phyloP scores from a whole-genome alignment of 64 coral and sea anemone genomes.

The Porites australiensis region DNA sequence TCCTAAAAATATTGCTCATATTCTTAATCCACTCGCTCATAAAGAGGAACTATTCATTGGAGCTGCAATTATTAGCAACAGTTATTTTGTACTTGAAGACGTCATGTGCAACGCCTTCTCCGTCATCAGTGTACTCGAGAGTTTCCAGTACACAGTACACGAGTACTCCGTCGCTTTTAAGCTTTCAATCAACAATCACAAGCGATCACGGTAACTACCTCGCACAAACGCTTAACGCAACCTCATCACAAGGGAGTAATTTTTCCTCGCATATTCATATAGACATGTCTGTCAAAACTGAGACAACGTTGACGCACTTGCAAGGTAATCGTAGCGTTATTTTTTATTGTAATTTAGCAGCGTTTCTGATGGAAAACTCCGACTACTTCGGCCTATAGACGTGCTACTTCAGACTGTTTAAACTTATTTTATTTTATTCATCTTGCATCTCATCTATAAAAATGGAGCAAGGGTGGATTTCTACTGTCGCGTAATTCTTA shows the following conservation, averaged over 20 bases:
- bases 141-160: neutral
- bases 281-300: neutral
- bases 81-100: slow-evolving; percentile 4
- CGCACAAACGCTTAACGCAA: neutral
- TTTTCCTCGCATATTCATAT: neutral
- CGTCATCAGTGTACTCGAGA: neutral
- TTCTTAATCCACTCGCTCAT: slow-evolving; percentile 13
- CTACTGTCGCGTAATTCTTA: too few relatives aligned
- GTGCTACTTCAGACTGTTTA: too few relatives aligned
- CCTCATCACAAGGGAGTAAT: neutral
- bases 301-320: neutral
- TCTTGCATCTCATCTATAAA: too few relatives aligned
- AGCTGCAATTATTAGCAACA: slow-evolving; percentile 20
- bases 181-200: slow-evolving; percentile 1
- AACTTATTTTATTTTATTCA: too few relatives aligned
- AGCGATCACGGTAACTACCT: neutral
- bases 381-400: too few relatives aligned
- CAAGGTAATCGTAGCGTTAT: slow-evolving; percentile 1
- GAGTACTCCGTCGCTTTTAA: neutral
- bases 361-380: too few relatives aligned
- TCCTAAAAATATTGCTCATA: slow-evolving; percentile 24
- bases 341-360: too few relatives aligned
- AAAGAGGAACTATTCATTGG: neutral
- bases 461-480: too few relatives aligned
- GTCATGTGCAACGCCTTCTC: neutral